A percentile compares a stretch with the other conserved stretches of the same genome.
Evolutionary conservation across 1,140 invertebrate species (phyloP).

Genomic region (Pogonognathellus flavescens): DNA sequence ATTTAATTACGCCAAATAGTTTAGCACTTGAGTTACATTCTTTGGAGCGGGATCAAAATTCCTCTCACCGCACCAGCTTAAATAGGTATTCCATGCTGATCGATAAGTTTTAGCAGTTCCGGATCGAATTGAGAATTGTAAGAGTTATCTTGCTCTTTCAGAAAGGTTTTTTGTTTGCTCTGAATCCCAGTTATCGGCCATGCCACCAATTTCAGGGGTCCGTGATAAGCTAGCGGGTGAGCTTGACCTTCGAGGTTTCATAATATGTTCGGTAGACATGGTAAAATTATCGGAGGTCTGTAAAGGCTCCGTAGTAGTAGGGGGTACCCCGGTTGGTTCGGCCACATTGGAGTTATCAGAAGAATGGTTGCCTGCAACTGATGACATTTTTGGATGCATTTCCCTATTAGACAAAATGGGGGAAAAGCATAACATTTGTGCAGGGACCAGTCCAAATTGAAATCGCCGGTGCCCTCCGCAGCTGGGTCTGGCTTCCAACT

Average conservation of each 20-base stretch:
- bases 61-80: constrained; percentile 24
- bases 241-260: not conserved
- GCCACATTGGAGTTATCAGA: constrained; percentile 54
- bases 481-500: constrained; percentile 53
- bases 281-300: not conserved
- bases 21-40: constrained; percentile 25
- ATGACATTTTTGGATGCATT: constrained; percentile 3
- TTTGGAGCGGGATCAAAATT: constrained; percentile 9
- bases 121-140: not conserved
- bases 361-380: constrained; percentile 11
- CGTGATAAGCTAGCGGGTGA: not conserved
- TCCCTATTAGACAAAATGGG: constrained; percentile 56
- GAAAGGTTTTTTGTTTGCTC: not conserved
- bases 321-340: constrained; percentile 55
- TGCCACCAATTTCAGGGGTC: constrained; percentile 25
- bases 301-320: not conserved
- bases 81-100: constrained; percentile 38
- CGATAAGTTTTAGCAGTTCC: constrained; percentile 28
- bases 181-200: constrained; percentile 50
- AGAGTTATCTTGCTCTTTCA: not conserved
- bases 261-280: not conserved
- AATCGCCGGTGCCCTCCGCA: constrained; percentile 12
- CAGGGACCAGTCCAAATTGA: constrained; percentile 16
- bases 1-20: constrained; percentile 12
- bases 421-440: constrained; percentile 53